A percentile compares a stretch with the other conserved stretches of the same genome.
phyloP scores from a whole-genome alignment of 1,140 invertebrate genomes.

The Drosophila bifasciata region DNA sequence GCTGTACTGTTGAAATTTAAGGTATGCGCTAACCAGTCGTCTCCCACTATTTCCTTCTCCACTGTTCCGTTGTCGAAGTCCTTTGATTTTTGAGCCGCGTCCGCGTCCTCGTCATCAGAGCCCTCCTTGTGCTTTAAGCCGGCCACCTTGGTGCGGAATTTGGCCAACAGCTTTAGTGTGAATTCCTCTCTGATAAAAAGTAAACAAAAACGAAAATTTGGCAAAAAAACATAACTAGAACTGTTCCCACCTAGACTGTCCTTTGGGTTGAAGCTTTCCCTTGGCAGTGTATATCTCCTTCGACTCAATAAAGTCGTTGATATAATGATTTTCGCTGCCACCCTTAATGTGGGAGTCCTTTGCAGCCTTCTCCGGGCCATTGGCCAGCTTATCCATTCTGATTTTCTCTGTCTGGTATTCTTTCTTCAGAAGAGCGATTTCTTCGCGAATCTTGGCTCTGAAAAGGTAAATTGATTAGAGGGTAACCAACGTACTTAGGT shows the following conservation, averaged over 20 bases:
- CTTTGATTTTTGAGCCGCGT: background rate
- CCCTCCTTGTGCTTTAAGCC: constrained; percentile 87
- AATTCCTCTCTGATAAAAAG: constrained; percentile 87
- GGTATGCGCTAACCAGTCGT: constrained; percentile 90
- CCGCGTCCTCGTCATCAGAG: constrained; percentile 65
- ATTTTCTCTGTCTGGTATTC: constrained; percentile 86
- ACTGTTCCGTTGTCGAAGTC: constrained; percentile 47
- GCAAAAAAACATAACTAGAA: background rate
- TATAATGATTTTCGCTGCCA: constrained; percentile 83
- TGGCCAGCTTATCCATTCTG: constrained; percentile 84
- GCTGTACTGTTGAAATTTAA: constrained; percentile 91
- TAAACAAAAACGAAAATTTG: constrained; percentile 19
- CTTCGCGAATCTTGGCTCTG: constrained; percentile 90
- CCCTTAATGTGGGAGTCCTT: constrained; percentile 64
- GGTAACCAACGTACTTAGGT: background rate
- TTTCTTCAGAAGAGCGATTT: constrained; percentile 90
- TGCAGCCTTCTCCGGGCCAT: constrained; percentile 83
- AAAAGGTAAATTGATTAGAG: constrained; percentile 49
- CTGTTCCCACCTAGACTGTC: constrained; percentile 85
- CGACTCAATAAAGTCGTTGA: constrained; percentile 90
- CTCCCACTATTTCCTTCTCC: constrained; percentile 85
- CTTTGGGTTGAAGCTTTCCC: constrained; percentile 89
- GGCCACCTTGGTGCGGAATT: constrained; percentile 92
- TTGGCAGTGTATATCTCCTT: constrained; percentile 91
- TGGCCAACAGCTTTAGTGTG: constrained; percentile 91